phyloP scores from a whole-genome alignment of 2,113 vertebrate genomes.

The Myiozetetes cayanensis region DNA sequence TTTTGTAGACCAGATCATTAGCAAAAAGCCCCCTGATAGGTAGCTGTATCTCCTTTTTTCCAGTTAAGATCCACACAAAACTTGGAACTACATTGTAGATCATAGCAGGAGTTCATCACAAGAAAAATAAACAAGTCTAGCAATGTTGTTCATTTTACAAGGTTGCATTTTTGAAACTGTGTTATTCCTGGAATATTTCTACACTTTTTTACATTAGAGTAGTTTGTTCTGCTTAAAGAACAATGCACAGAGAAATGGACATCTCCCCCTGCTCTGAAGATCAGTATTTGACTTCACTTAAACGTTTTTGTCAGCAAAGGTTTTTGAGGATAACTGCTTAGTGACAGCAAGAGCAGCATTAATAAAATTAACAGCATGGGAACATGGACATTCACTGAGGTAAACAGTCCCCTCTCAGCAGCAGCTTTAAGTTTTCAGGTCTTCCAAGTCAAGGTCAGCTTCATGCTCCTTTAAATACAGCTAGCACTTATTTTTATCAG shows the following conservation, averaged over 20 bases:
- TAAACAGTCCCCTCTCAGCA: not conserved
- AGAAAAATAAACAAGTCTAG: not conserved
- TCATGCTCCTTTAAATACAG: not conserved
- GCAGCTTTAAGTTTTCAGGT: not conserved
- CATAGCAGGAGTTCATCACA: not conserved
- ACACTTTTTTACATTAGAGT: not conserved
- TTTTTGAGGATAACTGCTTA: not conserved
- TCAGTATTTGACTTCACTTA: not conserved
- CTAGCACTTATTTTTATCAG: not conserved
- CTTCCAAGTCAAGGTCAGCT: not conserved
- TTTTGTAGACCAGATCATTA: not conserved
- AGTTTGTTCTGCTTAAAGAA: not conserved
- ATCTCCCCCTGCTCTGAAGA: not conserved
- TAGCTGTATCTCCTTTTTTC: not conserved
- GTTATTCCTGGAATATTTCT: not conserved
- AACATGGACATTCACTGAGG: not conserved
- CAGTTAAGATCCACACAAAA: not conserved
- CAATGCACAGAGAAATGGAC: rapidly evolving
- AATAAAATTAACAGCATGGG: not conserved
- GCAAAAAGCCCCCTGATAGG: not conserved
- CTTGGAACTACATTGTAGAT: not conserved
- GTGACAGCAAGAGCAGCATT: not conserved
- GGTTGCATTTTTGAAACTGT: not conserved
- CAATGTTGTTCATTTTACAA: not conserved
- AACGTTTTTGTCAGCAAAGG: not conserved